Evolutionary conservation across 2,888 invertebrate species (phyloP).

Genomic region (Phragmatobia fuliginosa): DNA sequence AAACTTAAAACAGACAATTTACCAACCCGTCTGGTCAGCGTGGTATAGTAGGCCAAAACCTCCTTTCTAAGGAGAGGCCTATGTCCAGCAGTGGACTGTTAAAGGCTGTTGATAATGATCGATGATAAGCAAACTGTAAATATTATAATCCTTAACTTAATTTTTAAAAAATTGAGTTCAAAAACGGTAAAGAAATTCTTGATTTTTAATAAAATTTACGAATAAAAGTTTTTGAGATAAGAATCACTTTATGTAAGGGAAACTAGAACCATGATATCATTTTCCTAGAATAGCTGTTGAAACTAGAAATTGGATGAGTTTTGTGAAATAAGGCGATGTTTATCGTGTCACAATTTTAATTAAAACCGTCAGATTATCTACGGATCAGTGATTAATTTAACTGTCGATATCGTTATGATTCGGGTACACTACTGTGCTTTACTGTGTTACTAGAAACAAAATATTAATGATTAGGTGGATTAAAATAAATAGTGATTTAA

Average conservation of each 20-base stretch:
- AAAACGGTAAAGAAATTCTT: too few relatives aligned
- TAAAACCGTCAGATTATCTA: slow-evolving; percentile 2
- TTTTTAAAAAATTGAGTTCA: too few relatives aligned
- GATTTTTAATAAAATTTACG: neutral
- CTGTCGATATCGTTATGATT: slow-evolving; percentile 2
- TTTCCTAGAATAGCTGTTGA: slow-evolving; percentile 3
- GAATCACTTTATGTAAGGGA: neutral
- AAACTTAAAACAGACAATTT: too few relatives aligned
- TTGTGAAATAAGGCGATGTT: neutral
- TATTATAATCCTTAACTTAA: too few relatives aligned
- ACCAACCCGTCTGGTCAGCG: too few relatives aligned
- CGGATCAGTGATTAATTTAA: neutral
- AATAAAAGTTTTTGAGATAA: neutral
- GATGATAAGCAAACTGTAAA: too few relatives aligned
- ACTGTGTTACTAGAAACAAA: neutral
- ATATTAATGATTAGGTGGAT: neutral
- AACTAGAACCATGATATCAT: neutral
- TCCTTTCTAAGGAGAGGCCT: too few relatives aligned
- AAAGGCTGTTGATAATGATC: too few relatives aligned
- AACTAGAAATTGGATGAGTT: neutral
- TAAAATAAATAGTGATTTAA: neutral
- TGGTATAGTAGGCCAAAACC: too few relatives aligned
- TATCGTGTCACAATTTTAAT: slow-evolving; percentile 6
- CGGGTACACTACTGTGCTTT: neutral
- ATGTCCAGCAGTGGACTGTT: too few relatives aligned